These are phyloP conservation scores for Formica selysi DNA, from an alignment of 1,140 invertebrate species.

Conservation along the genomic window DNA sequence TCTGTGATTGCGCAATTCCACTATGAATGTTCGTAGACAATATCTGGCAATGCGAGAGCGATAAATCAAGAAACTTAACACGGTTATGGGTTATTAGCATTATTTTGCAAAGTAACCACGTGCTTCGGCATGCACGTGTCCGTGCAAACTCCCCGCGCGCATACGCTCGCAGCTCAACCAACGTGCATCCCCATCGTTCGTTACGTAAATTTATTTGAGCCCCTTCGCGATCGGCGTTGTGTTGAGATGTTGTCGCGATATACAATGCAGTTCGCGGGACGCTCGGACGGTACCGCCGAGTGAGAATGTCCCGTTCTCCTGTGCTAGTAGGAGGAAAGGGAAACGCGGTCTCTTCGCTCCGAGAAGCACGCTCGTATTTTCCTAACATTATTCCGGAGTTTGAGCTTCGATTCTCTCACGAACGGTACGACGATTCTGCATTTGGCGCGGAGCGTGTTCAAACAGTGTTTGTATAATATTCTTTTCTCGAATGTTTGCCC, in stretches of 20 bases:
- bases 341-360: conserved; percentile 23
- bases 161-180: neutral
- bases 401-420: conserved; percentile 26
- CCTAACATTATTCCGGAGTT: conserved; percentile 55
- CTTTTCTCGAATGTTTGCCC: neutral
- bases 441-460: neutral
- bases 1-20: neutral
- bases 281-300: neutral
- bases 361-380: conserved; percentile 50
- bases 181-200: neutral
- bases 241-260: conserved; percentile 52
- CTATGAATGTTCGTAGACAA: neutral
- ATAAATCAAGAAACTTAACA: conserved; percentile 52
- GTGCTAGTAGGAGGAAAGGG: neutral
- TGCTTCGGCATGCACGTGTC: conserved; percentile 24
- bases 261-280: conserved; percentile 35
- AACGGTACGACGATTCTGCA: conserved; percentile 12
- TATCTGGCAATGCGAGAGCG: neutral
- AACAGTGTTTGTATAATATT: neutral
- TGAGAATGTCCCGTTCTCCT: conserved; percentile 9
- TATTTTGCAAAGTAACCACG: conserved; percentile 43
- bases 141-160: conserved; percentile 22
- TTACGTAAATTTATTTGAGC: conserved; percentile 59
- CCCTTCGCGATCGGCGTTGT: conserved; percentile 39
- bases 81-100: conserved; percentile 33